Percentiles rank a stretch among this genome's conserved stretches.
Evolutionary conservation across 1,140 invertebrate species (phyloP).

Genomic region (Eueides isabella): DNA sequence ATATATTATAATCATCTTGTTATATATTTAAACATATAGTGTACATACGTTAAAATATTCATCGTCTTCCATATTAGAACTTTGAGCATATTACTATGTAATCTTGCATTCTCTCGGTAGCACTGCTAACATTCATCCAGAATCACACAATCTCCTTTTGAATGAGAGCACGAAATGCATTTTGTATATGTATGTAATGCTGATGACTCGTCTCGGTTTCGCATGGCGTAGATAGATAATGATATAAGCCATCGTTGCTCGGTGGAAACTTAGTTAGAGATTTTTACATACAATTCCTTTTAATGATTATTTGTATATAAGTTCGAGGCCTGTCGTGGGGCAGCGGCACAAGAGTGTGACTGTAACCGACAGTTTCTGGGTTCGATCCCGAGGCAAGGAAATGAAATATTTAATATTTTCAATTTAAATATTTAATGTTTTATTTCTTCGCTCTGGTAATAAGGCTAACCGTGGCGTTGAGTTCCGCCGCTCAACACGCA

Average conservation of each 20-base stretch:
- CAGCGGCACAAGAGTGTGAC: no score
- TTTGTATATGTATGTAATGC: constrained; percentile 10
- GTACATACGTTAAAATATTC: background rate
- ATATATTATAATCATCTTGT: no score
- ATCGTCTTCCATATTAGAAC: background rate
- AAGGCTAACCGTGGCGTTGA: no score
- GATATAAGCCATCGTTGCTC: background rate
- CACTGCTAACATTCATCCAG: constrained; percentile 9
- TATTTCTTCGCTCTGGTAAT: no score
- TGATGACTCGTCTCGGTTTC: background rate
- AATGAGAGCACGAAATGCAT: constrained; percentile 11
- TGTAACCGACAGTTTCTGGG: no score
- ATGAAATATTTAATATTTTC: no score
- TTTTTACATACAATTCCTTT: no score
- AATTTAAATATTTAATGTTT: no score
- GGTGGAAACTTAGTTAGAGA: background rate
- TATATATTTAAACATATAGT: background rate
- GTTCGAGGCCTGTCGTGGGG: no score
- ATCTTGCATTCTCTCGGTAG: constrained; percentile 3
- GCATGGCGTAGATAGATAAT: background rate
- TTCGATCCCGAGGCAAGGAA: no score
- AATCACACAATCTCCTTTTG: constrained; percentile 6
- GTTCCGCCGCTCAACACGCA: no score
- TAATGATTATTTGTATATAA: no score
- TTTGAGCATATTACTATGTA: constrained; percentile 5